These are phyloP conservation scores for Taenaris catops DNA, from an alignment of 2,888 invertebrate genomes.

Conservation along the genomic window DNA sequence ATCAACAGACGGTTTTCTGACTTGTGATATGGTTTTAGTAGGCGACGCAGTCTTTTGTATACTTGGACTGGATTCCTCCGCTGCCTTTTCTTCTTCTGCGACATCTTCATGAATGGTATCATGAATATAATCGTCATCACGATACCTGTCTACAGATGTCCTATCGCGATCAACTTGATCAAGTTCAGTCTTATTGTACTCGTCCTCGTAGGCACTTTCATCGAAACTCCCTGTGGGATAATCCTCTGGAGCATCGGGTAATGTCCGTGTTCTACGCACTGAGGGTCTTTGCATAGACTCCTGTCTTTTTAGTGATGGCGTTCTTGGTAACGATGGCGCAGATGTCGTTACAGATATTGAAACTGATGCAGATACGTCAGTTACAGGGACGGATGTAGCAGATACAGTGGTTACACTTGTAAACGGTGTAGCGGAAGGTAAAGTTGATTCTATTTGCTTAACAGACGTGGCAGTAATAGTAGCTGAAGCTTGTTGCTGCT, in stretches of 20 bases:
- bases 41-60: conserved; percentile 65
- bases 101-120: conserved; percentile 56
- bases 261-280: conserved; percentile 66
- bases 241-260: conserved; percentile 72
- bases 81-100: conserved; percentile 52
- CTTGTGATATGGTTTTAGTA: conserved; percentile 49
- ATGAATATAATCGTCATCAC: conserved; percentile 59
- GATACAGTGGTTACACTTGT: conserved; percentile 48
- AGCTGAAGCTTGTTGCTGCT: conserved; percentile 37
- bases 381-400: conserved; percentile 54
- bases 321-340: conserved; percentile 56
- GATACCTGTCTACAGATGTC: conserved; percentile 66
- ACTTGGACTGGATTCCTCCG: conserved; percentile 47
- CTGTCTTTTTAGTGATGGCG: conserved; percentile 66
- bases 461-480: conserved; percentile 13
- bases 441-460: conserved; percentile 14
- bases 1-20: conserved; percentile 66
- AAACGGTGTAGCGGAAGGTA: conserved; percentile 51
- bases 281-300: conserved; percentile 74
- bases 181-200: conserved; percentile 75
- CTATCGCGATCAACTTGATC: conserved; percentile 67
- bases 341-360: conserved; percentile 56
- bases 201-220: conserved; percentile 77
- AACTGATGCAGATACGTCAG: conserved; percentile 51
- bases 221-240: conserved; percentile 60